phyloP scores from a whole-genome alignment of 2,888 invertebrate species.

The Alviniconcha strummeri region DNA sequence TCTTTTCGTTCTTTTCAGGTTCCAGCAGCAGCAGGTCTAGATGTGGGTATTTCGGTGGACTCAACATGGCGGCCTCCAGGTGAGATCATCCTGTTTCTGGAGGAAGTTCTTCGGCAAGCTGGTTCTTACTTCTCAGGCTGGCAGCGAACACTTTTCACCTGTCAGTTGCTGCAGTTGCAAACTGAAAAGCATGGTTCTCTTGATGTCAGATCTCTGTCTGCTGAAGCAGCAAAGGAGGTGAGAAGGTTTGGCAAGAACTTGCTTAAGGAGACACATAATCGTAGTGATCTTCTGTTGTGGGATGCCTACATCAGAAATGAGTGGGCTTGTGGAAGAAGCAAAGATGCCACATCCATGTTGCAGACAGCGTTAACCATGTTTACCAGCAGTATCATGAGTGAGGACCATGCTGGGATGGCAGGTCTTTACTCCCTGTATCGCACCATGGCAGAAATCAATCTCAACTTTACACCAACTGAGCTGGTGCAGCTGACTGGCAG shows the following conservation, averaged over 20 bases:
- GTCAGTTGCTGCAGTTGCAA: constrained; percentile 42
- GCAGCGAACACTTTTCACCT: constrained; percentile 49
- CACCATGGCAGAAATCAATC: constrained; percentile 49
- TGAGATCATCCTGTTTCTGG: constrained; percentile 37
- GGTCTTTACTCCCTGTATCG: constrained; percentile 50
- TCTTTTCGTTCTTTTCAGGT: constrained; percentile 22
- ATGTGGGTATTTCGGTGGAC: constrained; percentile 18
- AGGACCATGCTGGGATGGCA: constrained; percentile 26
- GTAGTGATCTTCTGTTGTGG: constrained; percentile 71
- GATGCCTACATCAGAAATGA: constrained; percentile 66
- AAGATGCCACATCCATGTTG: constrained; percentile 65
- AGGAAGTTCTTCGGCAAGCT: constrained; percentile 44
- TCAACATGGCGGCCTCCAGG: constrained; percentile 30
- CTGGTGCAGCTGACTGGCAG: constrained; percentile 26
- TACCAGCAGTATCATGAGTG: constrained; percentile 33
- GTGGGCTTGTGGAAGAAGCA: constrained; percentile 56
- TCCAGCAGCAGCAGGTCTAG: constrained; percentile 23
- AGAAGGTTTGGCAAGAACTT: constrained; percentile 67
- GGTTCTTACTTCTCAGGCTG: constrained; percentile 44
- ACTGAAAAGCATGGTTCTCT: constrained; percentile 27
- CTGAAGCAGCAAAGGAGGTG: constrained; percentile 57
- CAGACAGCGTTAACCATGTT: constrained; percentile 63
- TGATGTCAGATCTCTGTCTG: constrained; percentile 34
- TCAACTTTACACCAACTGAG: constrained; percentile 47
- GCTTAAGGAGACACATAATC: constrained; percentile 66